Evolutionary conservation across 37 sponge, comb jelly and placozoan genomes (phyloP), one percentile per base, ranked within the genome.

Genomic region (Ianthella basta): DNA sequence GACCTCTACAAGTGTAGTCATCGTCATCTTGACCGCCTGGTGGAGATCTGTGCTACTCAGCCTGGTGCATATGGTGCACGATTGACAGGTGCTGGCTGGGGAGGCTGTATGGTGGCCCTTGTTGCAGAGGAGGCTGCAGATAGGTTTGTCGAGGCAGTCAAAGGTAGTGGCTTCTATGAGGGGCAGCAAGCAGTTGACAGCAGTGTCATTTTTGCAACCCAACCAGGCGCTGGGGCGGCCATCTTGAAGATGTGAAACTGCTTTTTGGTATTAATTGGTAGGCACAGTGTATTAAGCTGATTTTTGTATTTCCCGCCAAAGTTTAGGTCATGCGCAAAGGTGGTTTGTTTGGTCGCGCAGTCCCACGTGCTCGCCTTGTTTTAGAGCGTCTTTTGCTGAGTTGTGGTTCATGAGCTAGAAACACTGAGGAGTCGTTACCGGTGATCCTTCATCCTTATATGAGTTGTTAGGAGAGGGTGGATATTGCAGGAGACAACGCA

Each of bases 71-170:
- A 91, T 19, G 99, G 99, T 15, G 83, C 96, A 25, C 87, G 99
- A 23, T 83, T 99, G 39, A 97, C 97, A 19, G 99, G 99, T 56
- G 99, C 99, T 72, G 99, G 99, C 0, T 99, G 97, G 93, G 99
- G 99, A 37, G 99, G 99, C 0, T 99, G 97, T 86, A 85, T 92
- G 32, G 95, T 99, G 27, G 92, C 95, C 0, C 87, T 98, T 56
- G 96, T 98, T 10, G 78, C 80, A 6, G 40, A 78, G 29, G 83
- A 86, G 15, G 67, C 60, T n/a, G 87, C 90, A 18, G 90, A 67
- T 14, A 63, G 0, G 6, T 91, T 97, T 68, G 33, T 97, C 56
- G 55, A 86, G n/a, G 55, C 36, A 67, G 65, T 97, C 40, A 25
- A 34, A 5, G 83, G 60, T 34, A 60, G 41, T n/a, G 92, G 61